Evolutionary conservation across 2,888 invertebrate genomes (phyloP).

Genomic region (Scaptomyza flava): DNA sequence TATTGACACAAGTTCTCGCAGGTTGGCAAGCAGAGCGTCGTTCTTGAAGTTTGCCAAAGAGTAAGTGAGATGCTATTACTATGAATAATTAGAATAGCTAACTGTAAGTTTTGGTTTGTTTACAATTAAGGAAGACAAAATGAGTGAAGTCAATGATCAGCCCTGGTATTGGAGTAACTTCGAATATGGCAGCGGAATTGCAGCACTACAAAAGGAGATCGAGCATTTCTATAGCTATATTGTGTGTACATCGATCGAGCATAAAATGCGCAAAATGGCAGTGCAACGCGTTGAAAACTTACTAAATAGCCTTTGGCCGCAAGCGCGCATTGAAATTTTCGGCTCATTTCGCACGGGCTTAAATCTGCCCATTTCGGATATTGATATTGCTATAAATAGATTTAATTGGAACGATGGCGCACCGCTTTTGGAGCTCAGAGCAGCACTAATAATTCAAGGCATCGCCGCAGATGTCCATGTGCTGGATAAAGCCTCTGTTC

Average conservation of each 20-base stretch:
- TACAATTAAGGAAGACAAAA: conserved; percentile 13
- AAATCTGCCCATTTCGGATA: conserved; percentile 58
- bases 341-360: conserved; percentile 67
- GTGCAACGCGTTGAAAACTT: conserved; percentile 52
- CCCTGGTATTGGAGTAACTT: conserved; percentile 49
- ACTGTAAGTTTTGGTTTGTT: neutral
- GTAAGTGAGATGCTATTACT: neutral
- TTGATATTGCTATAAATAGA: conserved; percentile 56
- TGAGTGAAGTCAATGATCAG: conserved; percentile 31
- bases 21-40: neutral
- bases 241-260: conserved; percentile 46
- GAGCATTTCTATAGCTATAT: conserved; percentile 66
- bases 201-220: conserved; percentile 59
- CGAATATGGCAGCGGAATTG: conserved; percentile 54
- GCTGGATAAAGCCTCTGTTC: conserved; percentile 63
- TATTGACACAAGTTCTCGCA: conserved; percentile 13
- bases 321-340: conserved; percentile 50
- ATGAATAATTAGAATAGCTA: neutral
- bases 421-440: conserved; percentile 45
- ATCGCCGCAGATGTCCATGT: conserved; percentile 50
- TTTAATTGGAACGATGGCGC: conserved; percentile 21
- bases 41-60: neutral
- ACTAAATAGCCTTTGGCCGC: conserved; percentile 53
- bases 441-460: conserved; percentile 36
- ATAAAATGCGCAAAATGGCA: conserved; percentile 50